Conservation (phyloP, 2,113 vertebrate species). For the Ceyx melanurus region DNA sequence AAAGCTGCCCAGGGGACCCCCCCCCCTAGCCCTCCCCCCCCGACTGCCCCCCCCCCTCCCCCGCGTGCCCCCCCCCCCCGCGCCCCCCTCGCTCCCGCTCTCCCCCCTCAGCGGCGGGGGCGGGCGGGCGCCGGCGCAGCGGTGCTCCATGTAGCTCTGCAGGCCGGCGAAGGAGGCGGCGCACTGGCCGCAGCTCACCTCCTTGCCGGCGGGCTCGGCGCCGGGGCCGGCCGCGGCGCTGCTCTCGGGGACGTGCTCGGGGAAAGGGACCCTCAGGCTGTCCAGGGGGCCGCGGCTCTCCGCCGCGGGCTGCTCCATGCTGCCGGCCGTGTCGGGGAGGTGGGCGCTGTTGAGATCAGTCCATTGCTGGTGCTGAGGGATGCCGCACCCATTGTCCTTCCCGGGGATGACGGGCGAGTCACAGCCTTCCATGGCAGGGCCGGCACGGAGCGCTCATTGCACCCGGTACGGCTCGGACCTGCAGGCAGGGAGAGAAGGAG, state of each 20-base stretch:
- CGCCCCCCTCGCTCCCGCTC: constrained; percentile 90
- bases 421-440: constrained; percentile 99
- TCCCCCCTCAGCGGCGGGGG: constrained; percentile 75
- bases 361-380: constrained; percentile 94
- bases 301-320: constrained; percentile 83
- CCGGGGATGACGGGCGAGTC: constrained; percentile 98
- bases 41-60: too few relatives aligned
- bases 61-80: too few relatives aligned
- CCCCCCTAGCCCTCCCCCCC: too few relatives aligned
- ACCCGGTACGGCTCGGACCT: constrained; percentile 90
- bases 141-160: constrained; percentile 86
- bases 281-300: constrained; percentile 79
- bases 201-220: constrained; percentile 71
- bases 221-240: constrained; percentile 48
- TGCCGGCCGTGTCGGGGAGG: constrained; percentile 87
- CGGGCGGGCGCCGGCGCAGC: constrained; percentile 69
- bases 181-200: constrained; percentile 83
- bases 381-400: constrained; percentile 98
- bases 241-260: constrained; percentile 73
- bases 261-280: constrained; percentile 78
- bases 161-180: constrained; percentile 79
- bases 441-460: constrained; percentile 98
- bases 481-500: constrained; percentile 29
- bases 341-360: constrained; percentile 92
- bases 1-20: too few relatives aligned